Evolutionary conservation across 2,797 vertebrate genomes (phyloP), one percentile per base, ranked within the genome.

Genomic region (Spheniscus humboldti): DNA sequence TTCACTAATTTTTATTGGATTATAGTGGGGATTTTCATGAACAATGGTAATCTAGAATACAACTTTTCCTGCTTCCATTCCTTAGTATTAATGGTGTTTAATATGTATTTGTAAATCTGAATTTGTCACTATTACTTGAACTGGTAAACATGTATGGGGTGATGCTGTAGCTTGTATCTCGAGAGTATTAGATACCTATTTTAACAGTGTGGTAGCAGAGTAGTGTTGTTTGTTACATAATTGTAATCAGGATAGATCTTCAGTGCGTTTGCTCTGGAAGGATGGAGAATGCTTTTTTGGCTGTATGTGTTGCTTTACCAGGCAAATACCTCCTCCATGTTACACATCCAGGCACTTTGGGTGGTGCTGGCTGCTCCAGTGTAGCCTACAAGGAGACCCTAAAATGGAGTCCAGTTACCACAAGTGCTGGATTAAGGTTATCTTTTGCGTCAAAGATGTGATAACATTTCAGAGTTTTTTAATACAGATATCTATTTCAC

Each of bases 321-420:
- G n/a, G 19, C 28, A 64, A 31, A 25, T 69, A 47, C 23, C 13
- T 59, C 30, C 24, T 57, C 7, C 14, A 0, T n/a, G 5, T 33
- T 35, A 4, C 0, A 17, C 1, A 30, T 41, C 18, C 16, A 16
- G 50, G 28, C 15, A 13, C 15, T 73, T 60, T 3, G 20, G 3
- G 13, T 55, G n/a, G 23, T 83, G 31, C 30, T 84, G 69, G 16
- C 41, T 73, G 27, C 53, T 69, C 69, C 31, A 22, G 16, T 25
- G 11, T 67, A 50, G 53, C 18, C n/a, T 66, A 17, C 25, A 53
- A 24, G 43, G 47, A 80, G 43, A 45, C 30, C 23, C 33, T 24
- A 9, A 35, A 63, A 62, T 64, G 11, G n/a, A 78, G 37, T 41
- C 11, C 10, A 31, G 9, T 85, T 85, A 10, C 48, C 10, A 20